Evolutionary conservation across 92 coral and sea anemone species (phyloP), one percentile per base, ranked within the genome.

Genomic region (Virgularia gustaviana): DNA sequence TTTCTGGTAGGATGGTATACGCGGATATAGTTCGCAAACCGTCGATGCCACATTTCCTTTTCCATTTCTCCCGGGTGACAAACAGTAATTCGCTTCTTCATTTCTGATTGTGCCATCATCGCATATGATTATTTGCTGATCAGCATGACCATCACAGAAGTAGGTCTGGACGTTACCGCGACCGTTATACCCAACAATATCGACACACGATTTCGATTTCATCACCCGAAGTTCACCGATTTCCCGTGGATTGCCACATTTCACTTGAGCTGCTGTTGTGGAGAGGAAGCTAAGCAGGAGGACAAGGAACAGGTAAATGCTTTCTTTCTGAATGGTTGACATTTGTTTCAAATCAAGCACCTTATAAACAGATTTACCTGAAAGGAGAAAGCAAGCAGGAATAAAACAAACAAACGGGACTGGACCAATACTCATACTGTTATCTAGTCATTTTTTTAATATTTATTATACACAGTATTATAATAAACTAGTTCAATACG

Each of bases 191-290:
- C 65, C 65, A 31, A 30, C 77, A 30, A 19, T 54, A 35, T 60
- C 70, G 36, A 71, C 60, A 71, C 77, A 71, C 1, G 6, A 24
- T 12, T 3, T 27, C 33, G 71, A 54, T 29, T 49, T 71, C 60
- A 71, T 38, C 41, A 71, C 77, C 35, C 77, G 77, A 54, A 71
- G 49, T 71, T 71, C 77, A 15, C 77, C 77, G 66, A 71, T 52
- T 71, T 29, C 77, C 54, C 29, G 33, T 54, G 66, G 66, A 71
- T 71, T 54, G 41, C 20, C 42, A 30, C 77, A 71, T 32, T 45
- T 55, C 24, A 19, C 65, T 54, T 54, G 66, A 52, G 77, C 57
- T 19, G 77, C 77, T 33, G 66, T 60, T 29, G 65, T 33, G 65
- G 77, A 31, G 47, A 71, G 36, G 37, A 70, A 25, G 37, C 75